These are phyloP conservation scores for Ictidomys tridecemlineatus DNA, from an alignment of 2,113 vertebrate genomes.

Conservation along the genomic window DNA sequence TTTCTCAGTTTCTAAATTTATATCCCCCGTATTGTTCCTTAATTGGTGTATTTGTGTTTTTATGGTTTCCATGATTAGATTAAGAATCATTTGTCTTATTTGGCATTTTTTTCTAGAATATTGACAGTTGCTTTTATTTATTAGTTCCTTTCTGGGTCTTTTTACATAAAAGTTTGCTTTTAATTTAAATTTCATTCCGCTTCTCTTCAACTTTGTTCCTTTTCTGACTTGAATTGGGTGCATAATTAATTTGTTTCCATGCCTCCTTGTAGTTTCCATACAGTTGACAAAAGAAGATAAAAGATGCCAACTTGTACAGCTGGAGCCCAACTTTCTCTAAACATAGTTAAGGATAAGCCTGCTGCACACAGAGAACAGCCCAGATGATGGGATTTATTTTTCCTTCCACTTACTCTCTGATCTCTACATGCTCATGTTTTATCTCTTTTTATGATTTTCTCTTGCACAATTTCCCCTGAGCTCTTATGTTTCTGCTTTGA, in stretches of 20 bases:
- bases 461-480: neutral
- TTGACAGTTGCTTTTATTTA: neutral
- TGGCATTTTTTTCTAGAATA: neutral
- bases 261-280: neutral
- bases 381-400: rapidly evolving
- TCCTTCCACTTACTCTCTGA: neutral
- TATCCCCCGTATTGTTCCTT: neutral
- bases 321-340: neutral
- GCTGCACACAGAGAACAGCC: too few relatives aligned
- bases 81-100: neutral
- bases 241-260: neutral
- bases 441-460: neutral
- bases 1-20: slow-evolving; percentile 47
- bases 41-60: neutral
- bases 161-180: slow-evolving; percentile 5
- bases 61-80: neutral
- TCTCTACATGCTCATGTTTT: neutral
- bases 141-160: neutral
- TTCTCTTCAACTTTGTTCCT: neutral
- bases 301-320: neutral
- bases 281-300: neutral
- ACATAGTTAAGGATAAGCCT: neutral
- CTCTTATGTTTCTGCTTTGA: neutral
- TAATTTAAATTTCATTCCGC: neutral
- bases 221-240: neutral